A percentile compares a stretch with the other conserved stretches of the same genome.
Conservation (phyloP, 2,797 vertebrate genomes). For the Pagetopsis macropterus region DNA sequence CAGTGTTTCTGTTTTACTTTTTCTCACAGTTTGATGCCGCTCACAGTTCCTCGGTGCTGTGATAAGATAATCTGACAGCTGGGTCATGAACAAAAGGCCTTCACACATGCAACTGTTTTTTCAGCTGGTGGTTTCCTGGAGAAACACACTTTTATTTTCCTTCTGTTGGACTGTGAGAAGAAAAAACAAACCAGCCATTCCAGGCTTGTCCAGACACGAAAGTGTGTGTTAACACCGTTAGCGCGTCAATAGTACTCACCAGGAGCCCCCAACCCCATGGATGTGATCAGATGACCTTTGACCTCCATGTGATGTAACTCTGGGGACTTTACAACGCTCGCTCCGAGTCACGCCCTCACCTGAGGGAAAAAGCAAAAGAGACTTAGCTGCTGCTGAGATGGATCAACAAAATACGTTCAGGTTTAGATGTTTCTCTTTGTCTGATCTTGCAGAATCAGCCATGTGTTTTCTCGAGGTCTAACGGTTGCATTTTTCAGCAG, state of each 20-base stretch:
- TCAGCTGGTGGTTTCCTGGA: slow-evolving; percentile 49
- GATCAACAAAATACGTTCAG: background rate
- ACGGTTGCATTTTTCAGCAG: slow-evolving; percentile 55
- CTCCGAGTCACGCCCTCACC: slow-evolving; percentile 69
- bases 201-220: slow-evolving; percentile 45
- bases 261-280: slow-evolving; percentile 87
- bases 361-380: slow-evolving; percentile 37
- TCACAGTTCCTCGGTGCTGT: slow-evolving; percentile 20
- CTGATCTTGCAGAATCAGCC: slow-evolving; percentile 64
- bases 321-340: slow-evolving; percentile 66
- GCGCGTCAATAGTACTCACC: slow-evolving; percentile 74
- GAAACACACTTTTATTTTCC: slow-evolving; percentile 54
- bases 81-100: slow-evolving; percentile 58
- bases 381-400: slow-evolving; percentile 7
- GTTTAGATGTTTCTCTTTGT: background rate
- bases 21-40: slow-evolving; percentile 13
- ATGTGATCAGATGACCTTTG: slow-evolving; percentile 88
- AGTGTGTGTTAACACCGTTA: slow-evolving; percentile 6
- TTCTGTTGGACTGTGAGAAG: slow-evolving; percentile 38
- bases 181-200: slow-evolving; percentile 35
- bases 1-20: slow-evolving; percentile 3
- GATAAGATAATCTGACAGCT: slow-evolving; percentile 66
- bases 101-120: slow-evolving; percentile 62
- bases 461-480: slow-evolving; percentile 51
- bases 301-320: slow-evolving; percentile 85